phyloP scores from a whole-genome alignment of 2,797 vertebrate species.

The Naso thynnoides region DNA sequence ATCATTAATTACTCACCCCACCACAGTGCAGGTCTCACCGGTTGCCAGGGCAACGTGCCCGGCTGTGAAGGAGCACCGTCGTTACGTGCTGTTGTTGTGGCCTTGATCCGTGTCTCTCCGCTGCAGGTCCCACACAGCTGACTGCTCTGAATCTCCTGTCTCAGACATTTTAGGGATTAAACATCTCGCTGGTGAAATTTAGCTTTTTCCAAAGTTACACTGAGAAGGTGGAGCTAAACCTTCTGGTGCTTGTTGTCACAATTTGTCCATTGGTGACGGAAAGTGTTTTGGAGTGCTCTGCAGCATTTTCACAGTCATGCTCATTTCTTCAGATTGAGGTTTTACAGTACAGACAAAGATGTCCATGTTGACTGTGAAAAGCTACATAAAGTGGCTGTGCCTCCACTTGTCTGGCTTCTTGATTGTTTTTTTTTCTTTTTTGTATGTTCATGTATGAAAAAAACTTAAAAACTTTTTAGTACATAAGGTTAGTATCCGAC shows the following conservation, averaged over 20 bases:
- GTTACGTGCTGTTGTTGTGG: constrained; percentile 36
- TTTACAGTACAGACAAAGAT: background rate
- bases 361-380: background rate
- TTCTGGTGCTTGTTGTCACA: background rate
- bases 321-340: background rate
- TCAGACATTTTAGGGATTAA: constrained; percentile 10
- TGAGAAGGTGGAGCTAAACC: background rate
- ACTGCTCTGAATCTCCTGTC: constrained; percentile 3
- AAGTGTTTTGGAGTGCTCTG: background rate
- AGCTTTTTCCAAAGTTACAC: background rate
- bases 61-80: constrained; percentile 33
- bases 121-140: constrained; percentile 13
- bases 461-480: too few species aligned
- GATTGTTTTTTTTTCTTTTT: too few species aligned
- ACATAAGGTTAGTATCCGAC: too few species aligned
- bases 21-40: constrained; percentile 51
- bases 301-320: background rate
- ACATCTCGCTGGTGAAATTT: background rate
- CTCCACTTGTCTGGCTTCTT: background rate
- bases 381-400: background rate
- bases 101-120: constrained; percentile 8
- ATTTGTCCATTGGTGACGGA: constrained; percentile 3
- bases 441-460: too few species aligned
- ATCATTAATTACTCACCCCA: constrained; percentile 79
- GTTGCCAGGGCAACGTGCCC: constrained; percentile 73